Base-by-base conservation (phyloP, 2,797 vertebrate species). In the Prionace glauca region DNA sequence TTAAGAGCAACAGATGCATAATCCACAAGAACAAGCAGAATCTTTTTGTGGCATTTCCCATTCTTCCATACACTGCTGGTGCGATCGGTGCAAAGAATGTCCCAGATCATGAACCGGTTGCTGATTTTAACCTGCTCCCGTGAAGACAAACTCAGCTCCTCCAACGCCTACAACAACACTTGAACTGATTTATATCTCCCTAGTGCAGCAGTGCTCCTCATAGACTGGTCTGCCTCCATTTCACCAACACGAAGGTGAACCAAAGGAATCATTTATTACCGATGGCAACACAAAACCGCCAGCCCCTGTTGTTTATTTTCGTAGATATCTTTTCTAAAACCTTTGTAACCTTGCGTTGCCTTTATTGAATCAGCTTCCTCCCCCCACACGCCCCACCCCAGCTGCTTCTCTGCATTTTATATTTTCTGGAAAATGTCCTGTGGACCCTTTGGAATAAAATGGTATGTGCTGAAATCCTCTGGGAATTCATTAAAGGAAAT, bases 11-110 rank as follows among this genome's bases (percentile, higher is more conserved):
- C 96, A 97, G 97, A 96, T 97, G 98, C 96, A 98, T 98, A 97
- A 99, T 96, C 97, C 98, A 98, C 95, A 99, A 96, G 97, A 98
- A 97, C 97, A 98, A 97, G 97, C 97, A 97, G 97, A 98, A 98
- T 98, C 98, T 98, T 98, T 97, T 98, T 97, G 98, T 97, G 97
- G 97, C 97, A 97, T 97, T 97, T 98, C 98, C 98, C 99, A 99
- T 99, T 97, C 98, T 98, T 97, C 93, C 97, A 97, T 98, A 98
- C 97, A 97, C 97, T 97, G 97, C 97, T 97, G 41, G 36, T 98
- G 97, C 98, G 97, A 97, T 97, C 97, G 97, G 97, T 96, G 97
- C 97, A 97, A 97, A 97, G 97, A 97, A 97, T 98, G 97, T 97
- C 97, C 97, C 97, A 97, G 97, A 98, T 97, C 98, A 98, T 98